These are phyloP conservation scores for Cheilosia vulpina DNA, from an alignment of 2,888 invertebrate species.

Conservation along the genomic window DNA sequence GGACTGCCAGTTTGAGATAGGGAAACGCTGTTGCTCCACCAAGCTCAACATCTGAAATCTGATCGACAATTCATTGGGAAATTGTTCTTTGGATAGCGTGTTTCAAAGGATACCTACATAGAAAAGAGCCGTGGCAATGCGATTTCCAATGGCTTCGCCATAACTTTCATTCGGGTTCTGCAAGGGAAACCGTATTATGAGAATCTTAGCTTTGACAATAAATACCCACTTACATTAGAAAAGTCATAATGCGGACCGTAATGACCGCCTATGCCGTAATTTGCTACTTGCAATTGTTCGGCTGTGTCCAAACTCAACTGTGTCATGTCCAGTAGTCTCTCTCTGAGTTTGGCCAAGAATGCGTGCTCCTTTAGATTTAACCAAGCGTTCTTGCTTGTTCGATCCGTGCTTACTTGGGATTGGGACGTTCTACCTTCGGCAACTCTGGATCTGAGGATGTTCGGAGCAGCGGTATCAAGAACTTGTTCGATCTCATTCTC, in stretches of 20 bases:
- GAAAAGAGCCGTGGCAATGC: slow-evolving; percentile 43
- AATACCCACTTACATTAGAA: slow-evolving; percentile 76
- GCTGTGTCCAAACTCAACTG: slow-evolving; percentile 85
- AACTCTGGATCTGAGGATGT: not conserved
- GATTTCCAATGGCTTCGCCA: slow-evolving; percentile 17
- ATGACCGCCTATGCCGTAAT: slow-evolving; percentile 89
- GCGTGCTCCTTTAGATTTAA: slow-evolving; percentile 79
- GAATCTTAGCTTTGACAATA: too few relatives aligned
- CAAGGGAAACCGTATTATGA: not conserved
- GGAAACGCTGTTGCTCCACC: slow-evolving; percentile 88
- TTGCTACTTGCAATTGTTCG: slow-evolving; percentile 87
- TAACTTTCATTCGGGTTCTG: slow-evolving; percentile 1
- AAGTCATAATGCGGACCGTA: slow-evolving; percentile 87
- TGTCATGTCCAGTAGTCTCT: slow-evolving; percentile 84
- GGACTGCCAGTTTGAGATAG: slow-evolving; percentile 83
- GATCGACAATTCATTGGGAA: too few relatives aligned
- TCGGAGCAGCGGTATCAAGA: slow-evolving; percentile 78
- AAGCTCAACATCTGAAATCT: slow-evolving; percentile 85
- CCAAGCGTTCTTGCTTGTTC: slow-evolving; percentile 87
- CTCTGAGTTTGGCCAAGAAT: slow-evolving; percentile 79
- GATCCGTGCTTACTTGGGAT: slow-evolving; percentile 80
- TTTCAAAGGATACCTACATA: slow-evolving; percentile 34
- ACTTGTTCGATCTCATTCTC: slow-evolving; percentile 85
- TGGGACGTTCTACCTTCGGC: not conserved
- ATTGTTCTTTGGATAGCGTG: not conserved